These are phyloP conservation scores for Psilopogon haemacephalus DNA, from an alignment of 2,113 vertebrate species.

Conservation along the genomic window DNA sequence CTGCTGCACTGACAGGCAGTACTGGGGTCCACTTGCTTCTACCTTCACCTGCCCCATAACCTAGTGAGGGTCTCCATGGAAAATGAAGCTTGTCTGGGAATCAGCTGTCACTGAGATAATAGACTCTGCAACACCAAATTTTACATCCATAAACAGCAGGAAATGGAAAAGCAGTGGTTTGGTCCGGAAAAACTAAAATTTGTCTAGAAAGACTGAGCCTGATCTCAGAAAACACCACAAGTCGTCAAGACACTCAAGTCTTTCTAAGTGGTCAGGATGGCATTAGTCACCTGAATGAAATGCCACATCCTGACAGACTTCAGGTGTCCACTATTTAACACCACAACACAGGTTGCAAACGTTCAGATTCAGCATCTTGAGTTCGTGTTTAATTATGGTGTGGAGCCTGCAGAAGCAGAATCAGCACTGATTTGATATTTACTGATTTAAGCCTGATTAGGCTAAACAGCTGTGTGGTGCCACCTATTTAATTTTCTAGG, in stretches of 20 bases:
- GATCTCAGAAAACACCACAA: neutral
- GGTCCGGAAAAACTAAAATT: conserved; percentile 3
- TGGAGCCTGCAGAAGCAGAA: neutral
- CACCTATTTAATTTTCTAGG: neutral
- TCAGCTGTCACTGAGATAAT: neutral
- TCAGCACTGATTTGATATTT: neutral
- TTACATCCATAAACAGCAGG: neutral
- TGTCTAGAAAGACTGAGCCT: neutral
- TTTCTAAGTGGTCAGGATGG: neutral
- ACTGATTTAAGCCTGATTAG: neutral
- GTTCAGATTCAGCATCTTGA: neutral
- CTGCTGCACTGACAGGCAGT: neutral
- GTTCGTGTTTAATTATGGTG: neutral
- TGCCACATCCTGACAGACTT: neutral
- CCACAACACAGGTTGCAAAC: neutral
- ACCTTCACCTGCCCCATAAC: neutral
- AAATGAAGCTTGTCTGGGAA: neutral
- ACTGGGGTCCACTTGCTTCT: neutral
- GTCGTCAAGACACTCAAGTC: neutral
- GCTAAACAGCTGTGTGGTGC: neutral
- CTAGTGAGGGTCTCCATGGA: neutral
- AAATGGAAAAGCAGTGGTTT: conserved; percentile 9
- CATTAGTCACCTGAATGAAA: neutral
- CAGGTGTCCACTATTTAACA: neutral
- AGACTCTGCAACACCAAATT: neutral